Conservation (phyloP, 2,888 invertebrate genomes). For the Conchocele bisecta region DNA sequence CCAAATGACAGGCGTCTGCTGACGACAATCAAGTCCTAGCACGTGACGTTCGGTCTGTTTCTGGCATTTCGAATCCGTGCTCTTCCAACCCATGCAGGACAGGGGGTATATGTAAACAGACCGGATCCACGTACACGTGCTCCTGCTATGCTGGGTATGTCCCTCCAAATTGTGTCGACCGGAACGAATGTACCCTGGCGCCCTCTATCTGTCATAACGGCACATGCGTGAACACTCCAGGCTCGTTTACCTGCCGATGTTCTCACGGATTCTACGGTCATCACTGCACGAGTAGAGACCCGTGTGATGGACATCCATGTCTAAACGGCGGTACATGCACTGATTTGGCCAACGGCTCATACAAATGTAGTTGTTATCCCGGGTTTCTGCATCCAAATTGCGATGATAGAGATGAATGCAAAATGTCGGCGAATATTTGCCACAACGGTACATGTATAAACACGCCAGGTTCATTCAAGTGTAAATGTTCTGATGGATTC, state of each 20-base stretch:
- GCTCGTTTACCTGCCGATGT: slow-evolving; percentile 8
- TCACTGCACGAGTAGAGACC: neutral
- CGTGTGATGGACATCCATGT: neutral
- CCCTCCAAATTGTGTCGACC: slow-evolving; percentile 18
- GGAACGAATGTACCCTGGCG: neutral
- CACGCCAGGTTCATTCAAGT: slow-evolving; percentile 10
- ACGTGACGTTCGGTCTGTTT: too few species aligned
- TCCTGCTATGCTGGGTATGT: slow-evolving; percentile 17
- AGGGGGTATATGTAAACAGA: neutral
- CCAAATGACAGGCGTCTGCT: too few species aligned
- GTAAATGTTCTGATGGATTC: slow-evolving; percentile 1
- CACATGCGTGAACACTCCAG: slow-evolving; percentile 15
- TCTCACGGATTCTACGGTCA: neutral
- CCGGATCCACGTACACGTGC: neutral
- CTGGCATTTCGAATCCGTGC: neutral
- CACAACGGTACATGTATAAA: slow-evolving; percentile 12
- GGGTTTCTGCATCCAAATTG: slow-evolving; percentile 20
- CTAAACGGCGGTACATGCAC: slow-evolving; percentile 1
- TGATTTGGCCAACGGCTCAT: neutral
- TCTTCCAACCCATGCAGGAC: neutral
- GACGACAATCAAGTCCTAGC: too few species aligned
- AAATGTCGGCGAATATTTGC: neutral
- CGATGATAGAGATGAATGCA: slow-evolving; percentile 11
- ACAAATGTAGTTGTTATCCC: slow-evolving; percentile 15
- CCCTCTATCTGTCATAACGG: neutral